Percentiles rank a stretch among this genome's conserved stretches.
phyloP scores from a whole-genome alignment of 2,113 vertebrate genomes.

The Nettapus auritus region DNA sequence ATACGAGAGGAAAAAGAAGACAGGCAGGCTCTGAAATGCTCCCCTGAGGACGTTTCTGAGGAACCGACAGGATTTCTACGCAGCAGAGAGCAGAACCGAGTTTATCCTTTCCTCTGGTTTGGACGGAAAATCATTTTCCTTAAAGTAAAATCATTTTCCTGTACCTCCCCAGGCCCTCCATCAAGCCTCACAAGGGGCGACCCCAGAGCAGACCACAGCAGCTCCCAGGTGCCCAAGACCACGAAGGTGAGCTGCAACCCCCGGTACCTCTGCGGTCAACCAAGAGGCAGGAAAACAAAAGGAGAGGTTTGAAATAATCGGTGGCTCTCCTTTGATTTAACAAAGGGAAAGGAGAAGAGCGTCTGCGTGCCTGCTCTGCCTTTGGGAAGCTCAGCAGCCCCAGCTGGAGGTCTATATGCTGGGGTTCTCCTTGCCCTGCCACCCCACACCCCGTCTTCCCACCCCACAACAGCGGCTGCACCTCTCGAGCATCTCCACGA shows the following conservation, averaged over 20 bases:
- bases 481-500: no score
- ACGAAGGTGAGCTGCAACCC: neutral
- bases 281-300: neutral
- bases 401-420: neutral
- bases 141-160: neutral
- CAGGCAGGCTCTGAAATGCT: neutral
- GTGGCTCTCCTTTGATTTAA: neutral
- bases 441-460: neutral
- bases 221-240: neutral
- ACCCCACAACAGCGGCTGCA: accelerated
- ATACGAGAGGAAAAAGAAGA: neutral
- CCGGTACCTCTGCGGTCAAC: neutral
- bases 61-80: neutral
- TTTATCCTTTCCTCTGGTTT: neutral
- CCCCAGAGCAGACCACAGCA: neutral
- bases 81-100: neutral
- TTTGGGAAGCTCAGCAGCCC: neutral
- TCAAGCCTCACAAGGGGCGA: accelerated
- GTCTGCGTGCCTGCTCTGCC: accelerated
- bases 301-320: neutral
- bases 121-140: neutral
- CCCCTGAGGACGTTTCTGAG: neutral
- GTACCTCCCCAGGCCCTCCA: neutral
- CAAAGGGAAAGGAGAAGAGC: neutral
- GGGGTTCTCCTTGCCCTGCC: neutral